Base-by-base conservation (phyloP, 2,888 invertebrate species). In the Erebia epiphron region DNA sequence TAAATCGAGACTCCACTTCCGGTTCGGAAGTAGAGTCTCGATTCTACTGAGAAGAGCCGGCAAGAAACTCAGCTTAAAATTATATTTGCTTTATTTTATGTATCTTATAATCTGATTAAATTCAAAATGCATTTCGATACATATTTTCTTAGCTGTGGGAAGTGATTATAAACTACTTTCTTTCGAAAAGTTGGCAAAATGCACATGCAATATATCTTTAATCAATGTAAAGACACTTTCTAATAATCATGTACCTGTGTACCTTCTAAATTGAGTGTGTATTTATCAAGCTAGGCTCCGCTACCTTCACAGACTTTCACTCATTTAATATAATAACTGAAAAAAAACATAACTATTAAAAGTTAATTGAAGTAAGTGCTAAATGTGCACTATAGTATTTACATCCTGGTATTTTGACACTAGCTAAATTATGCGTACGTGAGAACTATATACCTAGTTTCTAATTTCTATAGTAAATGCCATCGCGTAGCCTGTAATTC, bases 391-490 rank as follows among this genome's bases (percentile, higher is more conserved):
- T 62, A 46, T 61, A 43, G 35, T n/a, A 16, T 60, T 60, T 9
- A 43, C 41, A 16, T 60, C 60, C 16, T 60, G 60, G 60, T 43
- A 3, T 61, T 35, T 43, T 16, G 43, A 41, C 13, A 21, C 61
- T 61, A 0, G 13, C 46, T 62, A 62, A 62, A 49, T 62, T 62
- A 62, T 62, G 62, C 62, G 62, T 62, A 62, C 62, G 62, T 62
- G 62, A 49, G 62, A 2, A 49, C 62, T 49, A 49, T 46, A 62
- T 62, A 62, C 62, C 62, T 62, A 62, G 43, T 60, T 41, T 60
- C 60, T 43, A 60, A 60, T 49, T 62, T 21, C 46, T 62, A 62
- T 62, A 21, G 62, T 49, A 49, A 62, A 62, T 62, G 14, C 62
- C 49, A 49, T 62, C 49, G 46, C 62, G 62, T 62, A 62, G 62